These are phyloP conservation scores for Beroe ovata DNA, from an alignment of 37 sponge, comb jelly and placozoan species.

Conservation along the genomic window DNA sequence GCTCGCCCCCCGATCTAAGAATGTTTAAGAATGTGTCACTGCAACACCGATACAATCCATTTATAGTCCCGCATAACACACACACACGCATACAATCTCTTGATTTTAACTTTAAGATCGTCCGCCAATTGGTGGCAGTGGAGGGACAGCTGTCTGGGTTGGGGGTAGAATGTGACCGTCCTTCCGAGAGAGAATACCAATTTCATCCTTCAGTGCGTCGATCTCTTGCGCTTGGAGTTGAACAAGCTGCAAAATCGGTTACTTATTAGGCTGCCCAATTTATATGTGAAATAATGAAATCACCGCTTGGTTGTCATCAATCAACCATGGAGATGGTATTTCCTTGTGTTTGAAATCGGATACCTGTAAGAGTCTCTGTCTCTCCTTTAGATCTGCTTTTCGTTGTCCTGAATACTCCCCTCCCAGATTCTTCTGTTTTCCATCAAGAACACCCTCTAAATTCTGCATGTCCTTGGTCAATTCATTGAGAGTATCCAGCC, in stretches of 20 bases:
- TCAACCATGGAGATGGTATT: neutral
- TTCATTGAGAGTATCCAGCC: constrained; percentile 72
- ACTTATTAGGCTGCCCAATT: too few species aligned
- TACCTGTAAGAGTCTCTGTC: constrained; percentile 70
- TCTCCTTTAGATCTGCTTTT: constrained; percentile 73
- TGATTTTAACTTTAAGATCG: too few species aligned
- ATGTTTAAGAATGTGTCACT: too few species aligned
- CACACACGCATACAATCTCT: too few species aligned
- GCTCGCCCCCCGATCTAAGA: too few species aligned
- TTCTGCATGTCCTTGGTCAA: constrained; percentile 71
- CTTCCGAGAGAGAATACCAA: constrained; percentile 77
- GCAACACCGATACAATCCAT: too few species aligned
- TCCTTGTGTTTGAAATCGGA: neutral
- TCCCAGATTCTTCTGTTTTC: constrained; percentile 76
- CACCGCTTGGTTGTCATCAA: too few species aligned
- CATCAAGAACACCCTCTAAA: constrained; percentile 78
- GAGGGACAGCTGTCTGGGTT: constrained; percentile 73
- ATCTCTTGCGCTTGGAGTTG: constrained; percentile 80
- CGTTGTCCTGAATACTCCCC: constrained; percentile 72
- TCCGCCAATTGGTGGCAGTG: constrained; percentile 65
- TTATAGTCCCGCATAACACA: too few species aligned
- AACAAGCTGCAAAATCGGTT: constrained; percentile 74
- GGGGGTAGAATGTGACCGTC: constrained; percentile 92
- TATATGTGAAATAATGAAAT: too few species aligned
- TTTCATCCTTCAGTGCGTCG: constrained; percentile 80